These are phyloP conservation scores for Ochropleura plecta DNA, from an alignment of 2,888 invertebrate genomes.

Conservation along the genomic window DNA sequence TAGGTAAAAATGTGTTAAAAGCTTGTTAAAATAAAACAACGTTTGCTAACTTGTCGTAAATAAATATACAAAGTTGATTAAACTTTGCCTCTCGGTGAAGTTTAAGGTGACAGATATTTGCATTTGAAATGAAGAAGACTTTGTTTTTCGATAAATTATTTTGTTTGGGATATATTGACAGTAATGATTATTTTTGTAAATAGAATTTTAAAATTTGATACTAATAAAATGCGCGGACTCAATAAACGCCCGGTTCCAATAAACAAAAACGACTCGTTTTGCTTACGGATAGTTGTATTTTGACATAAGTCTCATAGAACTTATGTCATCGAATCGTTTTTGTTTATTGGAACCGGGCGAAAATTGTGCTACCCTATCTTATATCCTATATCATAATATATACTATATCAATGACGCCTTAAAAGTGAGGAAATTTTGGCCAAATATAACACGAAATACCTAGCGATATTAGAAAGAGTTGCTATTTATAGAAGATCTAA, in stretches of 20 bases:
- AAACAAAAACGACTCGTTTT: too few species aligned
- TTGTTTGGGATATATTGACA: not conserved
- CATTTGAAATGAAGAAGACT: not conserved
- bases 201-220: not conserved
- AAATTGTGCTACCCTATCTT: not conserved
- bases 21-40: constrained; percentile 23
- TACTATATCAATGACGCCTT: not conserved
- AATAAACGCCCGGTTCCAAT: too few species aligned
- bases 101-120: constrained; percentile 40
- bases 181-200: not conserved
- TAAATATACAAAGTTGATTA: constrained; percentile 43
- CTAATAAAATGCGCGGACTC: too few species aligned
- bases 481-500: not conserved
- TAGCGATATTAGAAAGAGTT: not conserved
- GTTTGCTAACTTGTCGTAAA: constrained; percentile 26
- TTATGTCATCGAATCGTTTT: too few species aligned
- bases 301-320: too few species aligned
- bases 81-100: constrained; percentile 35
- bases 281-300: too few species aligned
- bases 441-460: not conserved
- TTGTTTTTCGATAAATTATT: not conserved
- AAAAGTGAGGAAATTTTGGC: not conserved
- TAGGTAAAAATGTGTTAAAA: constrained; percentile 18
- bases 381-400: too few species aligned
- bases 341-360: too few species aligned